Base-by-base conservation (phyloP, 92 coral and sea anemone species). In the Virgularia gustaviana region DNA sequence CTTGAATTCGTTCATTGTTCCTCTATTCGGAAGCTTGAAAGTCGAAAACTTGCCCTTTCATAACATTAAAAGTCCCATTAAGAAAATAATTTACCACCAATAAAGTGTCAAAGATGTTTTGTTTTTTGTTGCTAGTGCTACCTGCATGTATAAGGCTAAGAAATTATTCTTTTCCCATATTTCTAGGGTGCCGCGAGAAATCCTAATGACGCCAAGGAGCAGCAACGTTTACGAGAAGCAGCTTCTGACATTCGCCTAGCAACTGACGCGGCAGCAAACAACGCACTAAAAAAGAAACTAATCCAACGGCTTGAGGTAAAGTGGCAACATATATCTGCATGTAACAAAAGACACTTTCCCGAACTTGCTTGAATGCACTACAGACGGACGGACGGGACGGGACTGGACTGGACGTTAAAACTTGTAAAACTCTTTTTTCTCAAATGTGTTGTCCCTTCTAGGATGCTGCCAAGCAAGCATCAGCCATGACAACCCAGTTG, bases 401-500 rank as follows among this genome's bases (percentile, higher is more conserved):
- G 51, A 16, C 20, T 43, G 51, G n/a, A 43, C 13, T 1, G 20
- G n/a, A n/a, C n/a, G n/a, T n/a, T n/a, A n/a, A n/a, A n/a, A n/a
- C 66, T 25, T 15, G 18, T 60, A 15, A 19, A 31, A 39, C 16
- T 12, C n/a, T 0, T 1, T 15, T 13, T 12, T 32, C 3, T 32
- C 2, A 9, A 45, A 45, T 24, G 15, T 45, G 19, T 45, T 45
- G 19, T 24, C 55, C 27, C 12, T 45, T 15, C 8, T 39, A 92
- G 98, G 81, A 83, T 32, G 86, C 96, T 9, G 92, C 96, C 25
- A 92, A 89, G 54, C 96, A 92, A 60, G 94, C 95, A 24, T 80
- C 98, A 51, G 96, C 96, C 71, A 95, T 89, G 90, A 87, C 98
- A 42, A 92, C 98, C 10, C 98, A 92, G 80, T 83, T 92, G 22